phyloP scores from a whole-genome alignment of 2,888 invertebrate species.

The Pycnomerus fuliginosus region DNA sequence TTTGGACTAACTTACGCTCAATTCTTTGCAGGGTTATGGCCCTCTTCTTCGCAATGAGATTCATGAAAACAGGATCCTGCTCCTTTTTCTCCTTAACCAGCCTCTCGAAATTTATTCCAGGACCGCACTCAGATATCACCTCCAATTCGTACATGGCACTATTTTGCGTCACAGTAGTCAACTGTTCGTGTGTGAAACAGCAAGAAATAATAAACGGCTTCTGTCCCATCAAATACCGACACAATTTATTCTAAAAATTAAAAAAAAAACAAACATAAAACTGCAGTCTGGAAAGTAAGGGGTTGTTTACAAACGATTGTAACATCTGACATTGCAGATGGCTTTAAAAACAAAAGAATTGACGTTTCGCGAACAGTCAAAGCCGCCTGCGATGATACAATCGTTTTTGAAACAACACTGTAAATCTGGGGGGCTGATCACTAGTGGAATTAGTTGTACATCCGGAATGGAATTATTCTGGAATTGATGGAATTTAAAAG shows the following conservation, averaged over 20 bases:
- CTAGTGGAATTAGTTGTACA: too few relatives aligned
- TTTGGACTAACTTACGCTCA: conserved; percentile 48
- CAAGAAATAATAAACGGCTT: conserved; percentile 46
- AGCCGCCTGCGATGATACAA: too few relatives aligned
- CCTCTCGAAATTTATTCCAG: conserved; percentile 40
- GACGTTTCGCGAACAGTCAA: too few relatives aligned
- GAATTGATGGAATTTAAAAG: too few relatives aligned
- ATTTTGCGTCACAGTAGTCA: conserved; percentile 39
- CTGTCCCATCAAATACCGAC: conserved; percentile 43
- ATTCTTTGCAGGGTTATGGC: conserved; percentile 44
- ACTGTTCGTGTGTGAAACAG: conserved; percentile 45
- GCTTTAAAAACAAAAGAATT: too few relatives aligned
- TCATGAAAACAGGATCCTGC: conserved; percentile 37
- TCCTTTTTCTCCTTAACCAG: conserved; percentile 34
- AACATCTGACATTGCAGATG: too few relatives aligned
- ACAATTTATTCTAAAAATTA: conserved; percentile 44
- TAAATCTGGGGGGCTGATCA: too few relatives aligned
- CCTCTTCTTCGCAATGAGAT: conserved; percentile 45
- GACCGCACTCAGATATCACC: conserved; percentile 43
- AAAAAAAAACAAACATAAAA: conserved; percentile 5
- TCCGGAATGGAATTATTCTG: too few relatives aligned
- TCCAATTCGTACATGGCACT: conserved; percentile 45
- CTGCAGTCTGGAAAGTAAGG: not conserved
- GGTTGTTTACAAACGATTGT: too few relatives aligned
- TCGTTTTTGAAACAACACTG: too few relatives aligned